phyloP scores from a whole-genome alignment of 2,888 invertebrate species.

The Neelides folsomi region DNA sequence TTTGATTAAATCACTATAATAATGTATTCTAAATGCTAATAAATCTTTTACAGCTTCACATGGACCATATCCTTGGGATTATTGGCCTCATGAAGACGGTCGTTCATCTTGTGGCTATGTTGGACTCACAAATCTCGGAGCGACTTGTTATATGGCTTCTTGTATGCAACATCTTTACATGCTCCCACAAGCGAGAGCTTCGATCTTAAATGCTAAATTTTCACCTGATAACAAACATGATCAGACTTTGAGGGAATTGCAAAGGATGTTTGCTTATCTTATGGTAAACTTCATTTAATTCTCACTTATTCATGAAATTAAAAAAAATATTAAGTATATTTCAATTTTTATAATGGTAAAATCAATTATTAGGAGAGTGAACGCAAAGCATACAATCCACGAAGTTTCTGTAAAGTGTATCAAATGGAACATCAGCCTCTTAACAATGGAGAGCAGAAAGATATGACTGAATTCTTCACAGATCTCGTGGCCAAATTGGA shows the following conservation, averaged over 20 bases:
- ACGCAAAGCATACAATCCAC: slow-evolving; percentile 85
- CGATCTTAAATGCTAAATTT: slow-evolving; percentile 65
- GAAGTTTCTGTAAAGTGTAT: slow-evolving; percentile 89
- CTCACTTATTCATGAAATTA: slow-evolving; percentile 3
- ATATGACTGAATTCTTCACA: slow-evolving; percentile 96
- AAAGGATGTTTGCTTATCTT: slow-evolving; percentile 89
- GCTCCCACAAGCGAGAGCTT: slow-evolving; percentile 78
- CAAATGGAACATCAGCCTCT: slow-evolving; percentile 94
- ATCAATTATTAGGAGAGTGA: slow-evolving; percentile 60
- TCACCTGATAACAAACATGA: slow-evolving; percentile 58
- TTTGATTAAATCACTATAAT: too few species aligned
- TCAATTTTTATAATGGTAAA: background rate
- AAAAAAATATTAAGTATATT: background rate
- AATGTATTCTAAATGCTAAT: too few species aligned
- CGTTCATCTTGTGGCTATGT: slow-evolving; percentile 88
- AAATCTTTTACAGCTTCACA: slow-evolving; percentile 52
- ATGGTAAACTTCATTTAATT: slow-evolving; percentile 42
- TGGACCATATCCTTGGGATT: slow-evolving; percentile 87
- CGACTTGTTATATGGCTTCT: slow-evolving; percentile 95
- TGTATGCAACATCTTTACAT: slow-evolving; percentile 94
- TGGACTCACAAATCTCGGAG: slow-evolving; percentile 84
- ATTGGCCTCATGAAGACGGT: slow-evolving; percentile 94
- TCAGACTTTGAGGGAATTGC: slow-evolving; percentile 69
- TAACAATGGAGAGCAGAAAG: slow-evolving; percentile 92
- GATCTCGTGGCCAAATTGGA: slow-evolving; percentile 89